Conservation (phyloP, 2,113 vertebrate species). For the Burhinus bistriatus region DNA sequence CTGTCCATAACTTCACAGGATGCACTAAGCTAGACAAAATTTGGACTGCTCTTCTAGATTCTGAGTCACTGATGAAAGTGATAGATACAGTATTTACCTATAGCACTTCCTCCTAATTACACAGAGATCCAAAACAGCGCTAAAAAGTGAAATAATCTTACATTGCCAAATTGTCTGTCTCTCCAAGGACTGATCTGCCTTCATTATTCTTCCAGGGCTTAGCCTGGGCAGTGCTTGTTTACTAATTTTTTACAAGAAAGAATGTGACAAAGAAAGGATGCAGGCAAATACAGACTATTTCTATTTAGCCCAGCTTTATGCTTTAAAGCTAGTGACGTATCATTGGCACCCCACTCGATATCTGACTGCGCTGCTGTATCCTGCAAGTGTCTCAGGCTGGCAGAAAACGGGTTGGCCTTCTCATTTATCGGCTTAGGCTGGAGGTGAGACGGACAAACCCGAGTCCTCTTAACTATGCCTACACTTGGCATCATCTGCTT, state of each 20-base stretch:
- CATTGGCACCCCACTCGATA: fast-evolving
- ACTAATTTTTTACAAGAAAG: neutral
- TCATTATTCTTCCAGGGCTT: neutral
- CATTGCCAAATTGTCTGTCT: neutral
- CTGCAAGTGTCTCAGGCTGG: neutral
- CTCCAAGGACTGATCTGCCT: neutral
- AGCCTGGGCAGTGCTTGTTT: neutral
- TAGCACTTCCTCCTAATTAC: neutral
- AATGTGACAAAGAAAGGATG: neutral
- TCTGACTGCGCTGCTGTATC: neutral
- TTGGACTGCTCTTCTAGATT: neutral
- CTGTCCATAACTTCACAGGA: neutral
- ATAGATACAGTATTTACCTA: neutral
- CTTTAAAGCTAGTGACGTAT: neutral
- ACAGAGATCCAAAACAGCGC: neutral
- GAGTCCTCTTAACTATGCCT: neutral
- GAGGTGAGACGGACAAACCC: neutral
- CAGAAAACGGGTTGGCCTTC: neutral
- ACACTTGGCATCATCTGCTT: neutral
- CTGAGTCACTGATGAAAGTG: neutral
- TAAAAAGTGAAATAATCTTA: neutral
- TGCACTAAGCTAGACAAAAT: neutral
- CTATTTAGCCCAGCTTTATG: neutral
- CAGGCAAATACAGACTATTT: neutral
- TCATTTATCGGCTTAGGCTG: neutral